Evolutionary conservation across 2,113 vertebrate genomes (phyloP).

Genomic region (Leucoraja erinaceus): DNA sequence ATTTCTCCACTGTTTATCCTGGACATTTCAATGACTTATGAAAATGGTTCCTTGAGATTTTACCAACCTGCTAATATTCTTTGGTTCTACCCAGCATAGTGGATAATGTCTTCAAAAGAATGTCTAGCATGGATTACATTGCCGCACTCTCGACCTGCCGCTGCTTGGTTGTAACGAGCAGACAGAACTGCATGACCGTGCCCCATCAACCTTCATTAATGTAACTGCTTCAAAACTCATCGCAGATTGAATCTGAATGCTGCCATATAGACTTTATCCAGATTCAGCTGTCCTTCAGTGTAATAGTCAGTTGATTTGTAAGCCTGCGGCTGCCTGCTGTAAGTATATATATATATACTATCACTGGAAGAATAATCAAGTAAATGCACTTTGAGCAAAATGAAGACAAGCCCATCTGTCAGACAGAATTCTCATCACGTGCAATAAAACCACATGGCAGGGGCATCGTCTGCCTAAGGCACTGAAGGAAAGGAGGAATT

Average conservation of each 20-base stretch:
- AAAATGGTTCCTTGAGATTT: background rate
- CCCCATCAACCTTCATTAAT: background rate
- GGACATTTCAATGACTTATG: background rate
- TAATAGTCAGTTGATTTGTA: background rate
- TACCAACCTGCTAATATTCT: background rate
- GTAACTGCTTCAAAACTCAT: background rate
- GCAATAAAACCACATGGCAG: background rate
- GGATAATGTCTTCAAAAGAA: background rate
- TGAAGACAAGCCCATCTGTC: conserved; percentile 14
- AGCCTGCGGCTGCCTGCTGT: background rate
- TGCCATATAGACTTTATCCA: too few relatives aligned
- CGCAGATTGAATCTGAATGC: background rate
- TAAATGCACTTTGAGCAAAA: background rate
- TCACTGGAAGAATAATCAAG: too few relatives aligned
- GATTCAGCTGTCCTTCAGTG: background rate
- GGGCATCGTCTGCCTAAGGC: background rate
- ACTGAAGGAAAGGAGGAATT: background rate
- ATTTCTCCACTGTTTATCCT: background rate
- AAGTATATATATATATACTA: background rate
- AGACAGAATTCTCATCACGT: background rate
- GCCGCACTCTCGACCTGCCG: too few relatives aligned
- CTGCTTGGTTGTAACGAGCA: background rate
- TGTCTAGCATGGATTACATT: background rate
- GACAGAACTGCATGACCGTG: background rate
- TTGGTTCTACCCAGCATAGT: background rate